phyloP scores from a whole-genome alignment of 2,797 vertebrate genomes.

The Choloepus didactylus region DNA sequence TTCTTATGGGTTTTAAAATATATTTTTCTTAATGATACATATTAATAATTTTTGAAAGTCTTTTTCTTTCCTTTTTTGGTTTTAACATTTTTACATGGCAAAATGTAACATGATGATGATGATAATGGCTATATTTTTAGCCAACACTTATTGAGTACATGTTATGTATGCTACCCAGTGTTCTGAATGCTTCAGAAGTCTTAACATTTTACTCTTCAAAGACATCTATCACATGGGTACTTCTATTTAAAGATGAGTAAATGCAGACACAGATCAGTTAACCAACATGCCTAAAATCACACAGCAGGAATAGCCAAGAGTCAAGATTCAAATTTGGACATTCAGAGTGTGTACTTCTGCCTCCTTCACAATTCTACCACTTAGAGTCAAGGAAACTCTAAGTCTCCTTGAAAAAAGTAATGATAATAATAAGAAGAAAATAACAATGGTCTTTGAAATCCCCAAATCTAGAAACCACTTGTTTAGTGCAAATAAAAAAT shows the following conservation, averaged over 20 bases:
- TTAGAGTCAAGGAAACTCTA: not conserved
- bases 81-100: not conserved
- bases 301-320: not conserved
- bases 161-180: too few species aligned
- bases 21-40: not conserved
- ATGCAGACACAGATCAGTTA: not conserved
- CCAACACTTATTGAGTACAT: not conserved
- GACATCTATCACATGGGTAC: not conserved
- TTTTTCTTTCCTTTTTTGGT: not conserved
- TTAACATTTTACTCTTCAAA: not conserved
- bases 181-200: not conserved
- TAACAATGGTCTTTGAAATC: not conserved
- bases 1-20: not conserved
- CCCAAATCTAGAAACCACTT: not conserved
- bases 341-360: not conserved
- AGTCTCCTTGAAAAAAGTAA: not conserved
- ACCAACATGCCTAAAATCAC: not conserved
- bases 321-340: not conserved
- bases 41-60: not conserved
- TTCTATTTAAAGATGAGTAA: not conserved
- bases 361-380: not conserved
- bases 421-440: not conserved
- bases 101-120: too few species aligned
- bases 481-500: not conserved
- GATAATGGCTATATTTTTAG: not conserved